Evolutionary conservation across 2,888 invertebrate species (phyloP), one percentile per base, ranked within the genome.

Genomic region (Tenthredo mesomela): DNA sequence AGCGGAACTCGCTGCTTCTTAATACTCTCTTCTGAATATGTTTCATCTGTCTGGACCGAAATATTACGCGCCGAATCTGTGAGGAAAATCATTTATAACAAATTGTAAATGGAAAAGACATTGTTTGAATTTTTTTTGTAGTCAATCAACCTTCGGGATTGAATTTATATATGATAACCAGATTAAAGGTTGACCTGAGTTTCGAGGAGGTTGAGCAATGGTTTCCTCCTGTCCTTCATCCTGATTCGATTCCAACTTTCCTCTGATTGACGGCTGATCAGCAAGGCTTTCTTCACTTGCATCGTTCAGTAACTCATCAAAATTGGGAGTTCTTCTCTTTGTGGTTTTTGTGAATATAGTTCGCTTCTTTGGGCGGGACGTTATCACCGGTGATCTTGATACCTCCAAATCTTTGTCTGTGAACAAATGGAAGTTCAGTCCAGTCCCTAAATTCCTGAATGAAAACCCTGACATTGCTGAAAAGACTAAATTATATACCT

Each of bases 311-410:
- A 82, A 67, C 7, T 65, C 70, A 47, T 65, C 43, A 67, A 67
- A 82, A 67, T 82, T 65, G 9, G 47, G 6, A 29, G 67, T 29
- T 82, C 12, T 67, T 82, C 67, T 82, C n/a, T 65, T 82, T 1
- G 40, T 29, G 5, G 65, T 82, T 82, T 47, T 67, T 1, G 67
- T 18, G 40, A 67, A 82, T 33, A 29, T 82, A 10, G 67, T 82
- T 47, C 33, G 67, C 21, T 50, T 82, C 29, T 82, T 70, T 18
- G 18, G 21, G 21, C 2, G 40, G 12, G 61, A 21, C 25, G 3
- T 58, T n/a, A 33, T 21, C n/a, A 40, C n/a, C 15, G 80, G 58
- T 15, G 80, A 80, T 61, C 3, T 9, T 21, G 58, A 25, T 25
- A n/a, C 15, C 33, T 54, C 54, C 77, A 54, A 33, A 29, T 47